Base-by-base conservation (phyloP, 2,113 vertebrate genomes). In the Amblyopsis rosae region DNA sequence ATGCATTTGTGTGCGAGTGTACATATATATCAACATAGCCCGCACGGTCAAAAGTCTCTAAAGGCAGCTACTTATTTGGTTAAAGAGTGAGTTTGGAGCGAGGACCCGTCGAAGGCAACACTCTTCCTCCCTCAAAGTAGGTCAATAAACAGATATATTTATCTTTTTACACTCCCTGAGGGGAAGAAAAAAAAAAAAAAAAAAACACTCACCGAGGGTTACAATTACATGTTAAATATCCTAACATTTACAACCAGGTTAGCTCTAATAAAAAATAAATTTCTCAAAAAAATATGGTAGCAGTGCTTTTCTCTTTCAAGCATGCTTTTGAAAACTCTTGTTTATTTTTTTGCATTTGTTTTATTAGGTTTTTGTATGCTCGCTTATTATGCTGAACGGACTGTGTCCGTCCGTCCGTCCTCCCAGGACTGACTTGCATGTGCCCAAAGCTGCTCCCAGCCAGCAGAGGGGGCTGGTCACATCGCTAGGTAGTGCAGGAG, bases 231-330 rank as follows among this genome's bases (percentile, higher is more conserved):
- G 95, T 98, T 96, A 95, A 95, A 95, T 94, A 96, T 92, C 90
- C 93, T 94, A 95, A 95, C 95, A 98, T 98, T 96, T 96, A 98
- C 95, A 97, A 93, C 93, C 94, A 96, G 93, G 91, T 98, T 98
- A 98, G 94, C 92, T 89, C 95, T 97, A 98, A 96, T 96, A 98
- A 98, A 92, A 99, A 99, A 98, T 98, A 97, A 92, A 95, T 95
- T 95, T 97, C 90, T 96, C 95, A 92, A 97, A 97, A 97, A 93
- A 93, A 98, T 98, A 98, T 94, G 96, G 93, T 96, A 93, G 96
- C 96, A 95, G 93, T 93, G 93, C 94, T 96, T 93, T 93, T 87
- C 75, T 90, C 86, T 87, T 94, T 92, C 85, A 94, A 95, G 95
- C 95, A 96, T 96, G 97, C 96, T 89, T 91, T 92, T 91, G 93